phyloP scores from a whole-genome alignment of 1,140 invertebrate species.

The Meloidogyne hapla region DNA sequence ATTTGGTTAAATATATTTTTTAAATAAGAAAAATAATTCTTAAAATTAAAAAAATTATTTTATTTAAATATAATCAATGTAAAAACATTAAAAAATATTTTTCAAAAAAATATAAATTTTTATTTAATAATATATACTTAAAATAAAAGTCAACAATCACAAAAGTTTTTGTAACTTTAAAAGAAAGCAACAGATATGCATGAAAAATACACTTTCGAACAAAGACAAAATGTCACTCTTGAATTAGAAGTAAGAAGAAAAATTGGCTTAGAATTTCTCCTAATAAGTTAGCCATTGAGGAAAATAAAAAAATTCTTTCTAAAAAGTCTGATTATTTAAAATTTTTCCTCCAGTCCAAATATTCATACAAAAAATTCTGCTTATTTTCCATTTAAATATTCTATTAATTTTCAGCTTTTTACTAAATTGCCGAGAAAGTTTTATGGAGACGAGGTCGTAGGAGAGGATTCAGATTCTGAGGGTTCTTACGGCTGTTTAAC shows the following conservation, averaged over 20 bases:
- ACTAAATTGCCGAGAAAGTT: not conserved
- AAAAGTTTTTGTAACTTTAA: not conserved
- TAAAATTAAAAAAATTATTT: no score
- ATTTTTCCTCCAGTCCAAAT: no score
- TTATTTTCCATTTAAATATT: no score
- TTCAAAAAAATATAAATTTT: not conserved
- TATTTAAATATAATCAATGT: not conserved
- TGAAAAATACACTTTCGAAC: not conserved
- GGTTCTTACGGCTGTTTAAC: no score
- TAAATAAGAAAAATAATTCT: no score
- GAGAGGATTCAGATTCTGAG: not conserved
- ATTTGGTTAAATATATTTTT: not conserved
- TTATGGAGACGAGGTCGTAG: not conserved
- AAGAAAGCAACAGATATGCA: not conserved
- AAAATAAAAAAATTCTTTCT: no score
- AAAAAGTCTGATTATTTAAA: no score
- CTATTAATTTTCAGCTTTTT: constrained; percentile 7
- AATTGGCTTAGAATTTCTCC: no score
- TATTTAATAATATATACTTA: not conserved
- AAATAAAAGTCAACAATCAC: not conserved
- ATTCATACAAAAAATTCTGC: no score
- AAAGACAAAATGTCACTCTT: not conserved
- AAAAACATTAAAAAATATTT: not conserved
- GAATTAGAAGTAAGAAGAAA: no score
- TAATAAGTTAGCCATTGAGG: no score